Conservation (phyloP, 2,888 invertebrate species). For the Erebia aethiops region DNA sequence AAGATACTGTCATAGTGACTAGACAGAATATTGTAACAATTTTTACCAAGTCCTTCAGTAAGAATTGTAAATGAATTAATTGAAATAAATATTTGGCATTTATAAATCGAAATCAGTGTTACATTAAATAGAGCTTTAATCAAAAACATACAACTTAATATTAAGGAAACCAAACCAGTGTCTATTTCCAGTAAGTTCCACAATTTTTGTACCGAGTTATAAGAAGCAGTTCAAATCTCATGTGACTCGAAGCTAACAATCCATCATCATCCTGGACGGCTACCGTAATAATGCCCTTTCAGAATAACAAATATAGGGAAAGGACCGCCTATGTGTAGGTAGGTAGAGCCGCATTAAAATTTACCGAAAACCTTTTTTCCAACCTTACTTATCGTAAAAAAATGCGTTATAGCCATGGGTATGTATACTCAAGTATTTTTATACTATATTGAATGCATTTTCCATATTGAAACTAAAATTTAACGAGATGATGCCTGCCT, state of each 20-base stretch:
- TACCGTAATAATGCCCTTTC: constrained; percentile 65
- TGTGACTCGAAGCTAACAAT: constrained; percentile 70
- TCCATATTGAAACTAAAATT: no score
- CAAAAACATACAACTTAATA: not conserved
- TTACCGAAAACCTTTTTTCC: constrained; percentile 2
- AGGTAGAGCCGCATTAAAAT: constrained; percentile 31
- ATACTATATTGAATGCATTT: no score
- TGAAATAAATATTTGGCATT: no score
- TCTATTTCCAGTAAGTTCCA: not conserved
- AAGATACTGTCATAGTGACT: no score
- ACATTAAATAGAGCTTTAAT: no score
- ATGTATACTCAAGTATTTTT: no score
- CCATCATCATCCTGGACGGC: constrained; percentile 74
- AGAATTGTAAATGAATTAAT: no score
- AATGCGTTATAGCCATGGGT: not conserved
- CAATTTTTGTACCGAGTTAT: constrained; percentile 50
- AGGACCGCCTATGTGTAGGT: constrained; percentile 28
- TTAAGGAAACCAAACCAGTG: not conserved
- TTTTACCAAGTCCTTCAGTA: no score
- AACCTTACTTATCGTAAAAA: not conserved
- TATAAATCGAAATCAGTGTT: no score
- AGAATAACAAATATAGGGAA: constrained; percentile 54
- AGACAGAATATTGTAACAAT: no score
- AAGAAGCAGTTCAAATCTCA: constrained; percentile 66
- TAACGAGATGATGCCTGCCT: no score